Evolutionary conservation across 2,888 invertebrate species (phyloP).

Genomic region (Anthophora plumipes): DNA sequence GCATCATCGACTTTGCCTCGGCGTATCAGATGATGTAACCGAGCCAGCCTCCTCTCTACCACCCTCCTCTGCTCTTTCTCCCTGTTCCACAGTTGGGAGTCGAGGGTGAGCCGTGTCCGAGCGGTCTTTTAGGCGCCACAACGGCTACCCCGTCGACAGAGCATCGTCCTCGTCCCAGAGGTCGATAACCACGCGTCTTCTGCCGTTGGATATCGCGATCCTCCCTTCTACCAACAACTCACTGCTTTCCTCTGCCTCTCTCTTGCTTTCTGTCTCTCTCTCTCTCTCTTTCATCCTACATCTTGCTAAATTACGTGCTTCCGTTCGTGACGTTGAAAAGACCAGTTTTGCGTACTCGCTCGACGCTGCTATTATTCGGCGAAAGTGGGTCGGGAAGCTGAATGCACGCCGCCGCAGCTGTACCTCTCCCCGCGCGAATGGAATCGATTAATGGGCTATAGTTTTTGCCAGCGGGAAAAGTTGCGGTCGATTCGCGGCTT

Average conservation of each 20-base stretch:
- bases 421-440: neutral
- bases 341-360: constrained; percentile 56
- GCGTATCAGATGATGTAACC: constrained; percentile 72
- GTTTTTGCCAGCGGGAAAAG: constrained; percentile 29
- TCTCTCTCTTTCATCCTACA: constrained; percentile 18
- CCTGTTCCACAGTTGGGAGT: neutral
- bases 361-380: constrained; percentile 46
- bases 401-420: constrained; percentile 31
- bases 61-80: neutral
- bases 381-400: constrained; percentile 55
- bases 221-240: no score
- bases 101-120: constrained; percentile 52
- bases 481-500: constrained; percentile 25
- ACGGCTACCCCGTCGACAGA: constrained; percentile 69
- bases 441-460: constrained; percentile 53
- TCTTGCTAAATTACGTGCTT: constrained; percentile 57
- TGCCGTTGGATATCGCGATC: constrained; percentile 50
- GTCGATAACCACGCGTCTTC: constrained; percentile 74
- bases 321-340: constrained; percentile 58
- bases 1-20: constrained; percentile 65
- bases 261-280: neutral
- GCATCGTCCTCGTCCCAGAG: constrained; percentile 52
- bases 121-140: constrained; percentile 76
- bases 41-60: constrained; percentile 51
- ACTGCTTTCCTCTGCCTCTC: neutral